These are phyloP conservation scores for Myiotriccus ornatus DNA, from an alignment of 2,797 vertebrate species.

Conservation along the genomic window DNA sequence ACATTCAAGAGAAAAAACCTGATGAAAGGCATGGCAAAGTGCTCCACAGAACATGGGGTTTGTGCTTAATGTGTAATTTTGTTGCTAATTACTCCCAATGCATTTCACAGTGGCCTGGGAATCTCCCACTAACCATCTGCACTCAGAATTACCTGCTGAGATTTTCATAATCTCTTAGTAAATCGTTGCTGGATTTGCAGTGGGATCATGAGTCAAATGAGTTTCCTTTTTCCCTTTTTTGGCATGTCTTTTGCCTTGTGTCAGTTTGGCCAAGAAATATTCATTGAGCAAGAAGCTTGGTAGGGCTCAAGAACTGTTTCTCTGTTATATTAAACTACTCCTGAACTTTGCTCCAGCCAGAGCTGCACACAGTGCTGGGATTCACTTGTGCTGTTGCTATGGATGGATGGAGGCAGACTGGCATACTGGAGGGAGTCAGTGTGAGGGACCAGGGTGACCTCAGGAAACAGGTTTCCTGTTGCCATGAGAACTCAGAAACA, in stretches of 20 bases:
- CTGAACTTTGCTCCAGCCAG: neutral
- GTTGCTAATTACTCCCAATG: neutral
- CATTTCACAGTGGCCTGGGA: neutral
- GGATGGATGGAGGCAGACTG: neutral
- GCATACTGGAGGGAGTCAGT: neutral
- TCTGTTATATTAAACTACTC: neutral
- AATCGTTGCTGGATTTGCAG: constrained; percentile 6
- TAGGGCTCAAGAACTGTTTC: neutral
- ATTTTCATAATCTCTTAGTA: neutral
- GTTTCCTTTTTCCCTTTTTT: neutral
- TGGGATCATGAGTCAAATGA: neutral
- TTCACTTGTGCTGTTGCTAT: neutral
- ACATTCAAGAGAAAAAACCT: neutral
- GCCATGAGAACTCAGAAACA: neutral
- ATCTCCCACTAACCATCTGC: neutral
- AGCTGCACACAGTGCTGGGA: neutral
- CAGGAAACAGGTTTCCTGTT: neutral
- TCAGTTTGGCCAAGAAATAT: neutral
- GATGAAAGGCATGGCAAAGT: neutral
- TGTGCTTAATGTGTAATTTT: neutral
- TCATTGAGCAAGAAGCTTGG: neutral
- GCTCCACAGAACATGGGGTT: neutral
- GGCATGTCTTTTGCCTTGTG: neutral
- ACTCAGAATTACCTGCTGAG: neutral
- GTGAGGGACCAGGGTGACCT: neutral